Evolutionary conservation across 2,113 vertebrate species (phyloP), one percentile per base, ranked within the genome.

Genomic region (Callionymus lyra): DNA sequence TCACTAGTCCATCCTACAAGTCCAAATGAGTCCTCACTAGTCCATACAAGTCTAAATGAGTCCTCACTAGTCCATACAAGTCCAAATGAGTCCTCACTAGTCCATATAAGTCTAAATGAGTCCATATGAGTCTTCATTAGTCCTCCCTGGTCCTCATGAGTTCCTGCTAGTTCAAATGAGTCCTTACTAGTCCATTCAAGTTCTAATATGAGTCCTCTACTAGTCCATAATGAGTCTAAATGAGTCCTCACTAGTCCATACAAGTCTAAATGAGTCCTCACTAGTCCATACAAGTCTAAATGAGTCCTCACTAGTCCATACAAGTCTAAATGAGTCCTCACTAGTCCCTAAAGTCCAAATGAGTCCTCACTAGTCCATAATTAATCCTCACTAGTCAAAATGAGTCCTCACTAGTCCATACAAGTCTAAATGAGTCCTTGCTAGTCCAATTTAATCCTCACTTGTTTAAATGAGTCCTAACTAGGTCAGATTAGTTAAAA

Each of bases 21-120:
- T 12, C 12, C 16, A 18, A 10, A n/a, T 99, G 63, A 90, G 69
- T 34, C 8, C n/a, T n/a, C 8, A 8, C 8, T 8, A 4, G 21
- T 27, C 21, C 4, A 4, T 8, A 27, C 21, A 27, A 27, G 8
- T 8, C 21, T 27, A 8, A 27, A 15, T 39, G 14, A 14, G 14
- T 5, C 5, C 1, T 16, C 1, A 16, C 36, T 13, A 9, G 8
- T 34, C 10, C 10, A 34, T 6, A n/a, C n/a, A 34, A 5, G 33
- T 12, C 12, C 16, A n/a, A n/a, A n/a, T n/a, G n/a, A n/a, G n/a
- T n/a, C n/a, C n/a, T n/a, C n/a, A n/a, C 18, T 11, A 90, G 69
- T 34, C 8, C n/a, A n/a, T 27, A 8, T 27, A 4, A 4, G 21
- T 27, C 21, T 4, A 4, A 4, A 27, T 8, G 8, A 27, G 8